Base-by-base conservation (phyloP, 2,797 vertebrate species). In the Pangasius macronema region DNA sequence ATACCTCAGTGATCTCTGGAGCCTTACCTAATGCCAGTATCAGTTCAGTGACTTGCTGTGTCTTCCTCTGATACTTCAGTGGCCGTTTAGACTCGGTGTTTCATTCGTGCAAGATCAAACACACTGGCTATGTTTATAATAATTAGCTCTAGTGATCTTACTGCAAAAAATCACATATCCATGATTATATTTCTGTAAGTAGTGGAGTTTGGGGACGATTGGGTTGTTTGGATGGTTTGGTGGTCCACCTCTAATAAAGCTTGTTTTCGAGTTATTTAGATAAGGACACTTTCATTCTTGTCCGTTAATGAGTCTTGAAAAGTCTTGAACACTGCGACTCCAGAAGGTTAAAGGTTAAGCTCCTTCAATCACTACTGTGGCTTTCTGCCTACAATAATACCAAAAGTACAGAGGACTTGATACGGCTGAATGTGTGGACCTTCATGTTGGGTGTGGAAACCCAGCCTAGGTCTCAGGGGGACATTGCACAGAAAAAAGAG, bases 11-110 rank as follows among this genome's bases (percentile, higher is more conserved):
- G 84, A 8, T n/a, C 70, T 63, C 55, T 33, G 16, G 79, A 85
- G 46, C 49, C 59, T 87, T 72, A 70, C 67, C 55, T 65, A 59
- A 82, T 73, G 87, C 55, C 18, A 46, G 55, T 27, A 22, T 83
- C 68, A 76, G 20, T 53, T 65, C 68, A 36, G 0, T 61, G 20
- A 27, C 68, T 36, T 83, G 14, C 53, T 55, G 55, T 46, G n/a
- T 75, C 30, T 83, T 67, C 68, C 49, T 83, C 13, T 86, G 51
- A 87, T 67, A 67, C 24, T 51, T 65, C 33, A 83, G 55, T 13
- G 3, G 36, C n/a, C 14, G 33, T 72, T 59, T 5, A 80, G 9
- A 36, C 53, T 61, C 49, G 3, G 2, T 42, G 30, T 65, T 30
- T 20, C 5, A 61, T 18, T 5, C 27, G 16, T 80, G 33, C 22